A percentile compares a stretch with the other conserved stretches of the same genome.
Conservation (phyloP, 2,113 vertebrate genomes). For the Sceloporus undulatus region DNA sequence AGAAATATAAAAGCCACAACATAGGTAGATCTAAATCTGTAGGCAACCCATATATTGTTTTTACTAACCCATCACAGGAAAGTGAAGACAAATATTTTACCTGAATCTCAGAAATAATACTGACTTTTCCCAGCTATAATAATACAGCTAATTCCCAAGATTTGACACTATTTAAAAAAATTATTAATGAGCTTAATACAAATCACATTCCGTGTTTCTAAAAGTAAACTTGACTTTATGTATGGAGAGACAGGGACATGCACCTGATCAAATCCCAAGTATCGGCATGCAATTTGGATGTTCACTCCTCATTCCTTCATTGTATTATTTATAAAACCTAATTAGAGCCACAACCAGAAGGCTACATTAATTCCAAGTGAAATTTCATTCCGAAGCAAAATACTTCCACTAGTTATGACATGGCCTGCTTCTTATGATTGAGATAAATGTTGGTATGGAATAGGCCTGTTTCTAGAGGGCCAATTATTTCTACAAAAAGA, state of each 20-base stretch:
- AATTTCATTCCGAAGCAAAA: background rate
- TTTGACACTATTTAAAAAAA: background rate
- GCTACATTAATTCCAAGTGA: background rate
- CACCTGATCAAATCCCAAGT: background rate
- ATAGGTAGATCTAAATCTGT: fast-evolving
- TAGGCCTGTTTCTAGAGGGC: background rate
- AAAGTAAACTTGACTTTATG: background rate
- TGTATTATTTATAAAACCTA: background rate
- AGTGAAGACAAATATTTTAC: background rate
- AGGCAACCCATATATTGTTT: background rate
- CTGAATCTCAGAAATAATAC: background rate
- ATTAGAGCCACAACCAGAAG: background rate
- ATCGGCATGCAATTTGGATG: background rate
- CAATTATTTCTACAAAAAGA: background rate
- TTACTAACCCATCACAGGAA: background rate
- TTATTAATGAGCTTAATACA: background rate
- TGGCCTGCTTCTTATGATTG: background rate
- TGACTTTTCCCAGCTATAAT: background rate
- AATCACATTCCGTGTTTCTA: background rate
- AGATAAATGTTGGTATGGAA: background rate
- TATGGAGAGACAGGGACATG: background rate
- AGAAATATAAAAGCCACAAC: fast-evolving
- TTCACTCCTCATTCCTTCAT: background rate
- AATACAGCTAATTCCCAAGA: background rate
- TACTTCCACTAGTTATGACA: background rate